Conservation (phyloP, 2,888 invertebrate species). For the Silvanus unidentatus region DNA sequence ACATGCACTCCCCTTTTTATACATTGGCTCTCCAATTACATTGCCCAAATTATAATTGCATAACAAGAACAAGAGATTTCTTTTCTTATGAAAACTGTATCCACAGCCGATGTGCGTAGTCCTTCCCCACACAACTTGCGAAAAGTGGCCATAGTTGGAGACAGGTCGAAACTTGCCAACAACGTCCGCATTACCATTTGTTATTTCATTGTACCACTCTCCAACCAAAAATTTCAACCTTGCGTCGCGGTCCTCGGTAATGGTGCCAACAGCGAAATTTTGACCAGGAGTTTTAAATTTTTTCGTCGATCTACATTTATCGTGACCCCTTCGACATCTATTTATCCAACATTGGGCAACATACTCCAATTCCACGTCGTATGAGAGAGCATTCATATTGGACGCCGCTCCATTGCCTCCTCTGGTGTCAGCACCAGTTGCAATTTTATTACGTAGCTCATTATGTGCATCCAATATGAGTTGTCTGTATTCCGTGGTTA, state of each 20-base stretch:
- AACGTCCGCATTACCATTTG: not conserved
- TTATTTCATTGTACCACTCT: not conserved
- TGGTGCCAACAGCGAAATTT: not conserved
- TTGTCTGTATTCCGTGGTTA: not conserved
- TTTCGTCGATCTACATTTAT: slow-evolving; percentile 8
- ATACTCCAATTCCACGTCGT: slow-evolving; percentile 7
- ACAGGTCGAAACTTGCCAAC: not conserved
- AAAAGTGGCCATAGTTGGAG: not conserved
- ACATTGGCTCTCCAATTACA: not conserved
- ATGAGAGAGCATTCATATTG: slow-evolving; percentile 9
- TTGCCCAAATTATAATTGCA: slow-evolving; percentile 1
- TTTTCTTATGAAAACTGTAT: not conserved
- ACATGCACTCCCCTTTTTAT: not conserved
- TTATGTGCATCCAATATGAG: not conserved
- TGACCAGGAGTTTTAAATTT: slow-evolving; percentile 5
- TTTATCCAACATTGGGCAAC: slow-evolving; percentile 4
- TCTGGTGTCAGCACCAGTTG: not conserved
- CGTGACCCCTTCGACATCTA: slow-evolving; percentile 4
- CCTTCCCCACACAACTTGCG: slow-evolving; percentile 2
- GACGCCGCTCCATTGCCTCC: not conserved
- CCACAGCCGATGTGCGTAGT: not conserved
- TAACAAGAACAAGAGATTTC: not conserved
- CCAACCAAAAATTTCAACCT: too few relatives aligned
- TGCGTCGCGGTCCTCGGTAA: not conserved
- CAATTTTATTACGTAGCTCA: slow-evolving; percentile 3